Base-by-base conservation (phyloP, 2,797 vertebrate species). In the Spheniscus humboldti region DNA sequence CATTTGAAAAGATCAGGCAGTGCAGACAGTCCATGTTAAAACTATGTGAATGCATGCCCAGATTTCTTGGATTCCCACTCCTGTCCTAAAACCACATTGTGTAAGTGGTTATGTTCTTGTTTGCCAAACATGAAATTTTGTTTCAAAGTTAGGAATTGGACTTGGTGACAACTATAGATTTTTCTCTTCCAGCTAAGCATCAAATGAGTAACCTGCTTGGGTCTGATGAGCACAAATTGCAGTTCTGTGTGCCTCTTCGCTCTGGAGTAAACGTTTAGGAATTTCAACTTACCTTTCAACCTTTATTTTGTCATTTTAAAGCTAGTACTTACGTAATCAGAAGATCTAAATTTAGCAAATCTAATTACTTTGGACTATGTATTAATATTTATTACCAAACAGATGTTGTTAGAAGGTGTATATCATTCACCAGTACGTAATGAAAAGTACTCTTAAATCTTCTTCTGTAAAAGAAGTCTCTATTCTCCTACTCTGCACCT, bases 71-170 rank as follows among this genome's bases (percentile, higher is more conserved):
- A 94, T 95, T 91, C 80, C 24, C 91, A 3, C 53, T 78, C 60
- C 83, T 69, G 71, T 81, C 92, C 80, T 90, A 76, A 92, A 97
- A 91, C 96, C 95, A 75, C 90, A 66, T 33, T 57, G 64, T 95
- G 87, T 41, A 76, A 96, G 96, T 84, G 97, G 97, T 97, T 95
- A 95, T 97, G 97, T 97, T 92, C 94, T 66, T 80, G 50, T 72
- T 78, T 94, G 92, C 91, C 96, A 90, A 97, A 97, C 96, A 63
- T 97, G 88, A 92, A 82, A 97, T 95, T 97, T 96, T 85, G 95
- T 90, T 91, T 59, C 79, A 75, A 56, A 89, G 89, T 92, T 91
- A 94, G 87, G 78, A 92, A 92, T 97, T 97, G 97, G 71, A 37
- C 68, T 75, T 33, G 80, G 94, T 90, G 92, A 47, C 82, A 96